phyloP scores from a whole-genome alignment of 2,797 vertebrate species.

The Falco concolor region DNA sequence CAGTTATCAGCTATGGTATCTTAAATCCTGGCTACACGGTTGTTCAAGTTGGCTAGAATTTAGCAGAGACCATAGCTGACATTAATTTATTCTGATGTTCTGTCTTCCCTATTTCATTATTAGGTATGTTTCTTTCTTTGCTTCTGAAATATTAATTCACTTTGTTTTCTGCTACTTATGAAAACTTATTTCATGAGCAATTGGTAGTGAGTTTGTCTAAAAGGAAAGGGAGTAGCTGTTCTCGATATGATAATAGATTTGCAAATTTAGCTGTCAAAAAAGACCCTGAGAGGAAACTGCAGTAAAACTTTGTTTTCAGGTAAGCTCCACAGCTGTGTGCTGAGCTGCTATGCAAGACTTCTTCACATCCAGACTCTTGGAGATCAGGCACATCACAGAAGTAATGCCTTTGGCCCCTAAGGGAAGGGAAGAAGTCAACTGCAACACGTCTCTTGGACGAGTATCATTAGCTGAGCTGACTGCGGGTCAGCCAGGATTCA shows the following conservation, averaged over 20 bases:
- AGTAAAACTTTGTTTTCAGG: not conserved
- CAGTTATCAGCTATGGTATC: not conserved
- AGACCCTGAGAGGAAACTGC: not conserved
- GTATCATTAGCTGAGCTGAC: not conserved
- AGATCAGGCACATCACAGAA: not conserved
- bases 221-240: not conserved
- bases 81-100: not conserved
- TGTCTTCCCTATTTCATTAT: not conserved
- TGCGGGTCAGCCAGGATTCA: not conserved
- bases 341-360: not conserved
- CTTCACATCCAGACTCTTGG: not conserved
- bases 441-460: not conserved
- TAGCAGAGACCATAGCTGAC: not conserved
- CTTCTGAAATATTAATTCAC: not conserved
- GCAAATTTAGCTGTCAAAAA: constrained; percentile 18
- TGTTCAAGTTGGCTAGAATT: not conserved
- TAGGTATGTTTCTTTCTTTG: not conserved
- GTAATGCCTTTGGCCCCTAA: not conserved
- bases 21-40: not conserved
- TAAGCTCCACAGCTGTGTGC: not conserved
- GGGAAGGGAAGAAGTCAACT: not conserved
- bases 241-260: not conserved
- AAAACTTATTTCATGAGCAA: not conserved
- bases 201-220: not conserved
- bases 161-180: not conserved